Base-by-base conservation (phyloP, 2,888 invertebrate genomes). In the Aspidiotus rigidus region DNA sequence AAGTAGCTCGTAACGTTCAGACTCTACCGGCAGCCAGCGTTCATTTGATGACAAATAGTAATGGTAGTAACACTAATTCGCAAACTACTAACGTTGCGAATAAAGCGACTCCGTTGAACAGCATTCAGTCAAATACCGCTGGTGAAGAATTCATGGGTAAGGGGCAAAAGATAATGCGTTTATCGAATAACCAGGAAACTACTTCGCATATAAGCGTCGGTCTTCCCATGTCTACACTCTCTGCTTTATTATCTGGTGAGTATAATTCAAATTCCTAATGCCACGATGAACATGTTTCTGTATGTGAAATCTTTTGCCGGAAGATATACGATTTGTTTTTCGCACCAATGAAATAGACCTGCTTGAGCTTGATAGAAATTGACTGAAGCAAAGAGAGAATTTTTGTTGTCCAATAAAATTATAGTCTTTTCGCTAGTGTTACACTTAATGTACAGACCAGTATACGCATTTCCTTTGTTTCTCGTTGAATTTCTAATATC, bases 171-270 rank as follows among this genome's bases (percentile, higher is more conserved):
- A 69, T 69, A 40, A 55, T 69, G 61, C 69, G 69, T 39, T 55
- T 69, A 54, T 16, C 69, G 2, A 67, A 15, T 39, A 67, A 28
- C 53, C 67, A 49, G 39, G 67, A 67, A 16, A 15, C 60, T 49
- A 53, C 28, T 16, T 42, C 67, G 28, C 67, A 67, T 15, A 67
- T 81, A 28, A 80, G 79, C 70, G 76, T 81, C 41, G 83, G 83
- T 64, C 80, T 83, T 72, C 81, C 83, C 10, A 82, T 84, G 79
- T 82, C 83, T 53, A 81, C 83, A 55, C 77, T 84, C 56, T 83
- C 83, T 39, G 84, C 84, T 41, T 77, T 85, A 61, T 76, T 85
- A 62, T 83, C 83, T 69, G 83, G 79, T 79, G 74, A 66, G 72
- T 72, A 13, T 49, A n/a, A 49, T 28, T 28, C 28, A 28, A 5